phyloP scores from a whole-genome alignment of 2,888 invertebrate genomes.

The Acanthopleura granulata region DNA sequence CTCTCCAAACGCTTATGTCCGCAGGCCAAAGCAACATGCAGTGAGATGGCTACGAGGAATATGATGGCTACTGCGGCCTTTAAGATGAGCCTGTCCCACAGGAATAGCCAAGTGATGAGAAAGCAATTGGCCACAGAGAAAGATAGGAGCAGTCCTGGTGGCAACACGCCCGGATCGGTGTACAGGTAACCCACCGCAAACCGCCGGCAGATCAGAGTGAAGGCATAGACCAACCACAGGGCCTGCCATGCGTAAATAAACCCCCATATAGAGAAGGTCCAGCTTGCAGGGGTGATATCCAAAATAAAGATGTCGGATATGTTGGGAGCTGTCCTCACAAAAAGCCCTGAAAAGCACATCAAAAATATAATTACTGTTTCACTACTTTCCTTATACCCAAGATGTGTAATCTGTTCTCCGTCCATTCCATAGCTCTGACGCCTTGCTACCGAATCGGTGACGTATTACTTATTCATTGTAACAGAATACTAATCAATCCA shows the following conservation, averaged over 20 bases:
- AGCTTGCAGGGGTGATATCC: constrained; percentile 59
- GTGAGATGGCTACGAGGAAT: constrained; percentile 27
- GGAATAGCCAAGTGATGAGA: constrained; percentile 58
- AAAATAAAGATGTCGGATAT: constrained; percentile 52
- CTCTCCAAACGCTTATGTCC: constrained; percentile 35
- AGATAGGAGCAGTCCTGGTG: constrained; percentile 45
- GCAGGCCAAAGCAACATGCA: constrained; percentile 38
- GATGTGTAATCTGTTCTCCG: no score
- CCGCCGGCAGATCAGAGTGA: constrained; percentile 43
- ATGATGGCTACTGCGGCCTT: constrained; percentile 27
- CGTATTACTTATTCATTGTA: no score
- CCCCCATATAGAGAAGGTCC: constrained; percentile 59
- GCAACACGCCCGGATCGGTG: constrained; percentile 45
- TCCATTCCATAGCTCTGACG: no score
- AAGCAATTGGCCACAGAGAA: constrained; percentile 45
- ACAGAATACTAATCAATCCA: no score
- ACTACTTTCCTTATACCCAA: no score
- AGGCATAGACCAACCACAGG: constrained; percentile 54
- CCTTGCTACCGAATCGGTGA: no score
- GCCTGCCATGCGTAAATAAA: constrained; percentile 61
- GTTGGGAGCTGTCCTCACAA: constrained; percentile 44
- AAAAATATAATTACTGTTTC: not conserved
- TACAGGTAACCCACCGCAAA: constrained; percentile 49
- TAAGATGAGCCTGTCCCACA: constrained; percentile 51
- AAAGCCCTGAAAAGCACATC: constrained; percentile 46